These are phyloP conservation scores for Notodonta dromedarius DNA, from an alignment of 2,888 invertebrate genomes.

Conservation along the genomic window DNA sequence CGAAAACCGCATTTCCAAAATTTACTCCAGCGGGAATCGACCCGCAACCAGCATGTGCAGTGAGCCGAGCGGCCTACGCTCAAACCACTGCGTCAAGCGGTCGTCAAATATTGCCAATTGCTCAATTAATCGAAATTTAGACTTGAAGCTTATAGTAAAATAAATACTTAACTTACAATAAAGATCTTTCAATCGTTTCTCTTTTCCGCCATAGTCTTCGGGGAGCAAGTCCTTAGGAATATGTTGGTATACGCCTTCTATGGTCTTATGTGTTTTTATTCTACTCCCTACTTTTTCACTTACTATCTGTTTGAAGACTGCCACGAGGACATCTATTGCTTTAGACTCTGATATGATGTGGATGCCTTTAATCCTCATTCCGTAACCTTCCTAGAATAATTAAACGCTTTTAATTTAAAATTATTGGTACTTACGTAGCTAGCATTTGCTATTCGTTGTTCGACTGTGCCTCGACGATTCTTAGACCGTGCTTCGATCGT, in stretches of 20 bases:
- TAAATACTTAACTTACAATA: conserved; percentile 14
- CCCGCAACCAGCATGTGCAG: no score
- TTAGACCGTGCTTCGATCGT: no score
- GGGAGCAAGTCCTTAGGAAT: conserved; percentile 18
- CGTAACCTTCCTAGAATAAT: conserved; percentile 48
- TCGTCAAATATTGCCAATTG: no score
- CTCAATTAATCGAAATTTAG: no score
- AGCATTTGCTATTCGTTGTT: no score
- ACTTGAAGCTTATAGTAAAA: background rate
- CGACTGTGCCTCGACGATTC: no score
- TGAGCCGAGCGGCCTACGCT: no score
- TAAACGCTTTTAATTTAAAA: background rate
- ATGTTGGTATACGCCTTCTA: conserved; percentile 16
- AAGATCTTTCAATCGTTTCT: conserved; percentile 15
- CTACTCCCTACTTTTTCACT: conserved; percentile 26
- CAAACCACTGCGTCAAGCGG: no score
- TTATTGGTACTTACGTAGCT: no score
- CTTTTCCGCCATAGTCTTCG: conserved; percentile 25
- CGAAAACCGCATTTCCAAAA: no score
- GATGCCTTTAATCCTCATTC: conserved; percentile 55
- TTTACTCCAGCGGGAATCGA: no score
- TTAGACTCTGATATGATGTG: conserved; percentile 62
- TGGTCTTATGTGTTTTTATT: conserved; percentile 18
- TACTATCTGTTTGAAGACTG: conserved; percentile 51
- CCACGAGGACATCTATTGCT: conserved; percentile 55